phyloP scores from a whole-genome alignment of 2,113 vertebrate species.

The Sakesphorus luctuosus region DNA sequence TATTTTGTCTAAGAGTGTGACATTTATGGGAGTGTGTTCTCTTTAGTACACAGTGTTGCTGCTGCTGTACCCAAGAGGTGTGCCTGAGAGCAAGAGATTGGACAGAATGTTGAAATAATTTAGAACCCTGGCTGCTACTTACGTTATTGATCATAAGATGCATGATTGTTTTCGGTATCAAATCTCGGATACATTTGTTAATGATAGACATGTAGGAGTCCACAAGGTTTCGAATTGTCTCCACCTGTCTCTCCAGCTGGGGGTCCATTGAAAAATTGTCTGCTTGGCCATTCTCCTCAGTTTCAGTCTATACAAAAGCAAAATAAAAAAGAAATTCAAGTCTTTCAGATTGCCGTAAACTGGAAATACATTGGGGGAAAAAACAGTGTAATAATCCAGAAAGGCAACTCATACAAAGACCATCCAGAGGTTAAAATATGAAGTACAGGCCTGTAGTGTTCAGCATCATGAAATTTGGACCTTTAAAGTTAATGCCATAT shows the following conservation, averaged over 20 bases:
- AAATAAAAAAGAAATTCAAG: background rate
- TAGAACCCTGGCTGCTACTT: conserved; percentile 49
- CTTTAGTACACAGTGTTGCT: background rate
- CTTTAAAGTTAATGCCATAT: background rate
- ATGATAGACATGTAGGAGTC: conserved; percentile 95
- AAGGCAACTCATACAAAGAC: background rate
- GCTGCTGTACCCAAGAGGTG: background rate
- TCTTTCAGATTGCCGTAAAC: background rate
- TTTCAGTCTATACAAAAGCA: conserved; percentile 74
- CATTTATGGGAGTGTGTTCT: background rate
- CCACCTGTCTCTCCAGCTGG: conserved; percentile 91
- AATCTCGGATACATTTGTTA: conserved; percentile 88
- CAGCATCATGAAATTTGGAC: background rate
- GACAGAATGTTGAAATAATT: background rate
- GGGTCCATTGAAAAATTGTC: conserved; percentile 91
- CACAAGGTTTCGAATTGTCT: conserved; percentile 91
- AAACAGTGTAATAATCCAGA: background rate
- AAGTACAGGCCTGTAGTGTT: background rate
- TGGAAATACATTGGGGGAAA: background rate
- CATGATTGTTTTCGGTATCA: conserved; percentile 96
- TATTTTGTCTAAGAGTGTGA: background rate
- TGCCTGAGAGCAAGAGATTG: background rate
- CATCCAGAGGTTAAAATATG: background rate
- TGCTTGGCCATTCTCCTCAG: conserved; percentile 76
- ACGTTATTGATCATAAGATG: conserved; percentile 94